Percentiles rank a stretch among this genome's conserved stretches.
phyloP scores from a whole-genome alignment of 2,113 vertebrate genomes.

The Oceanodroma tethys region DNA sequence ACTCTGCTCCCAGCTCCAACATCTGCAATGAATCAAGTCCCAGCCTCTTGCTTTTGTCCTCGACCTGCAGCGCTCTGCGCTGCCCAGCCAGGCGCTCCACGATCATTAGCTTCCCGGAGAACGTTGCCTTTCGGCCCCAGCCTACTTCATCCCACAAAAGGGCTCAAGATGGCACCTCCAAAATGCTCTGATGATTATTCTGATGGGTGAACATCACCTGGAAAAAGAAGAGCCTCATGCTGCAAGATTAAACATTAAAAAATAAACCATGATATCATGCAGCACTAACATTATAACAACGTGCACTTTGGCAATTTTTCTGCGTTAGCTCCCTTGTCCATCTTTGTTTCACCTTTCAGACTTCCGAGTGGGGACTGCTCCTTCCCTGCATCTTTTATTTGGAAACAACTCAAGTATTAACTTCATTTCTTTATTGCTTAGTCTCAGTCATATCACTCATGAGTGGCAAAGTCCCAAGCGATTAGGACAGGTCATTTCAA shows the following conservation, averaged over 20 bases:
- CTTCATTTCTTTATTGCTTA: not conserved
- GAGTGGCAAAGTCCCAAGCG: not conserved
- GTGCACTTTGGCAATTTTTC: not conserved
- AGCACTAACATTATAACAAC: not conserved
- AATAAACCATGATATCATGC: not conserved
- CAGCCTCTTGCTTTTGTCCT: not conserved
- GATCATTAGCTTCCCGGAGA: not conserved
- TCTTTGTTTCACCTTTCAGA: not conserved
- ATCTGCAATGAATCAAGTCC: not conserved
- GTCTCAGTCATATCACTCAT: not conserved
- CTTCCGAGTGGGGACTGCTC: not conserved
- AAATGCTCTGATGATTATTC: not conserved
- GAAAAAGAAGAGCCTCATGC: not conserved
- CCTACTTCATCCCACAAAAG: not conserved
- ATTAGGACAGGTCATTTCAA: not conserved
- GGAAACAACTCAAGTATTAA: not conserved
- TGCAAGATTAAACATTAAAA: not conserved
- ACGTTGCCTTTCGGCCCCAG: not conserved
- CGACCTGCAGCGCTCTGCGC: not conserved
- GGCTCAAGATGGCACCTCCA: not conserved
- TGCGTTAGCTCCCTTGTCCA: not conserved
- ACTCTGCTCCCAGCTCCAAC: not conserved
- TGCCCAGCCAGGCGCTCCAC: not conserved
- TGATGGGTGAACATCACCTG: not conserved
- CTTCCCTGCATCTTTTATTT: not conserved